phyloP scores from a whole-genome alignment of 2,888 invertebrate species.

The Temnothorax rugatulus region DNA sequence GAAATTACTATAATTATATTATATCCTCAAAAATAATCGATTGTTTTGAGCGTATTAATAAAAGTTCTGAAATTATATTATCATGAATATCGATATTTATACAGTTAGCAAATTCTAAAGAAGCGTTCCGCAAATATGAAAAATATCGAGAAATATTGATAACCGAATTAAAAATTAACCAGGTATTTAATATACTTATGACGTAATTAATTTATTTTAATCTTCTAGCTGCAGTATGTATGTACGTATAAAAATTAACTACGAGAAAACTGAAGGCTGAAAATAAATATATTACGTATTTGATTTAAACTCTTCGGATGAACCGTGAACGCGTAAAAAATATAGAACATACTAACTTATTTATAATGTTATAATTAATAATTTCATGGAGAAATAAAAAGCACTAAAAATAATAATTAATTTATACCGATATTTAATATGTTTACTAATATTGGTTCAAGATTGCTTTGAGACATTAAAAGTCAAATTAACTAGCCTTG shows the following conservation, averaged over 20 bases:
- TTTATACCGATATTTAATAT: neutral
- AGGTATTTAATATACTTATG: neutral
- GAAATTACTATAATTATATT: neutral
- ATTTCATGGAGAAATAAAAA: neutral
- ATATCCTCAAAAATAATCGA: neutral
- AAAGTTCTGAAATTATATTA: neutral
- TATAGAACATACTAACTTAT: neutral
- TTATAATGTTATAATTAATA: neutral
- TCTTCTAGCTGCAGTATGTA: neutral
- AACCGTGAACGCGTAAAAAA: neutral
- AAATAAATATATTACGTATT: neutral
- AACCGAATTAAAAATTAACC: neutral
- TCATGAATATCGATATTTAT: neutral
- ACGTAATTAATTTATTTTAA: conserved; percentile 12
- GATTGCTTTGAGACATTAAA: neutral
- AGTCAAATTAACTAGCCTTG: neutral
- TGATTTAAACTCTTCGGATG: conserved; percentile 4
- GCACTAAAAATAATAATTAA: conserved; percentile 1
- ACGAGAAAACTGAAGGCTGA: neutral
- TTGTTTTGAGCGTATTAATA: neutral
- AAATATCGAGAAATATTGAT: neutral
- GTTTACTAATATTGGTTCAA: neutral
- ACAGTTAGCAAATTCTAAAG: neutral
- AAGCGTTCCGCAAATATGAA: neutral
- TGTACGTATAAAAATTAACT: neutral